Percentiles rank a stretch among this genome's conserved stretches.
Conservation (phyloP, 2,888 invertebrate species). For the Drosophila mettleri region DNA sequence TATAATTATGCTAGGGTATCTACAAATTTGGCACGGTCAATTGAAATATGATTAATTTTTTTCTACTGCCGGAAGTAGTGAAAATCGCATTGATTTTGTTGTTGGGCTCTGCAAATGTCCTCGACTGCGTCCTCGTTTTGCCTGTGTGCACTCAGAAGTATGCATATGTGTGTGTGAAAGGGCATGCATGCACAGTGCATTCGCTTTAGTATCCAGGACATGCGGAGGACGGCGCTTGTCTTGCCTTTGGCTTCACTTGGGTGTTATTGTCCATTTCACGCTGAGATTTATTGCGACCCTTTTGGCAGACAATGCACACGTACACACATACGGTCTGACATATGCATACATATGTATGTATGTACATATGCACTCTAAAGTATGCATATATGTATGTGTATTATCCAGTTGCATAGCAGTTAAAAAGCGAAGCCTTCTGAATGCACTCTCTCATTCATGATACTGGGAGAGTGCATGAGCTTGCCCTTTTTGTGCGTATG, state of each 20-base stretch:
- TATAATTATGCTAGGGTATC: background rate
- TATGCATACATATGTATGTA: background rate
- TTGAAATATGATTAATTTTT: background rate
- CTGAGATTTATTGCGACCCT: slow-evolving; percentile 64
- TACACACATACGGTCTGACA: background rate
- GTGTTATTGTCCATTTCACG: slow-evolving; percentile 59
- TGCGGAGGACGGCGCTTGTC: slow-evolving; percentile 29
- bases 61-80: slow-evolving; percentile 68
- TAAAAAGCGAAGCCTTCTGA: slow-evolving; percentile 37
- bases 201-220: slow-evolving; percentile 17
- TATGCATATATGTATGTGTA: slow-evolving; percentile 1
- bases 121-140: slow-evolving; percentile 66
- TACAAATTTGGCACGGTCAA: background rate
- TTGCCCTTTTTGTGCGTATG: slow-evolving; percentile 1
- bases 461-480: slow-evolving; percentile 21
- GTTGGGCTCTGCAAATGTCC: slow-evolving; percentile 62
- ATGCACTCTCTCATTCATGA: slow-evolving; percentile 31
- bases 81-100: slow-evolving; percentile 78
- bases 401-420: slow-evolving; percentile 20
- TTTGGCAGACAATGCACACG: slow-evolving; percentile 16
- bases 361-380: background rate
- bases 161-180: slow-evolving; percentile 40
- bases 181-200: slow-evolving; percentile 46
- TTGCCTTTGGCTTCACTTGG: slow-evolving; percentile 27
- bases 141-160: slow-evolving; percentile 11